Evolutionary conservation across 2,888 invertebrate species (phyloP).

Genomic region (Chorisops tibialis): DNA sequence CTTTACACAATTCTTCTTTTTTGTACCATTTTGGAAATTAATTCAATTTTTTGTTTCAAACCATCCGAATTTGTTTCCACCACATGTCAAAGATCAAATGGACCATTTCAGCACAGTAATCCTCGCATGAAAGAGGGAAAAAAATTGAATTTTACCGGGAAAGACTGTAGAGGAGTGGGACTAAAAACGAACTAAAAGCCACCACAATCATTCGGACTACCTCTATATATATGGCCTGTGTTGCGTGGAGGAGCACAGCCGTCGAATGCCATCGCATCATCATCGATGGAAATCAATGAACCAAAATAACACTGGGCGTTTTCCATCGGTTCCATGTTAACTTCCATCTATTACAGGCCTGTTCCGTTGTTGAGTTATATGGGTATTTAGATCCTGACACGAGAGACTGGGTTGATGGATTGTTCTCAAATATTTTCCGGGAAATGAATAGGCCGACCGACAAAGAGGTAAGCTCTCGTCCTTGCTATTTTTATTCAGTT

Average conservation of each 20-base stretch:
- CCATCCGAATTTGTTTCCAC: too few relatives aligned
- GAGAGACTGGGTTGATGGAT: slow-evolving; percentile 90
- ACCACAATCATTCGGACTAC: not conserved
- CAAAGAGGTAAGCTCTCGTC: slow-evolving; percentile 44
- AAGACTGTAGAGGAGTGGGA: too few relatives aligned
- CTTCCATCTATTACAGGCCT: slow-evolving; percentile 57
- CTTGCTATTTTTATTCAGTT: too few relatives aligned
- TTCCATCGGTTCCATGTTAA: not conserved
- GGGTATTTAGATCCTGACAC: slow-evolving; percentile 82
- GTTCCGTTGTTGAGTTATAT: slow-evolving; percentile 84
- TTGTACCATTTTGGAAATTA: too few relatives aligned
- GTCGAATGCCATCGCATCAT: not conserved
- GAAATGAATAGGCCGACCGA: slow-evolving; percentile 77
- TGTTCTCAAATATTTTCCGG: slow-evolving; percentile 86
- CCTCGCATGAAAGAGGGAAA: too few relatives aligned
- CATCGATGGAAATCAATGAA: slow-evolving; percentile 8
- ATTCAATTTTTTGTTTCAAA: too few relatives aligned
- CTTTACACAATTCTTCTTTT: too few relatives aligned
- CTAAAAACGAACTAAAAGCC: not conserved
- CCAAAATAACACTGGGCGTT: not conserved
- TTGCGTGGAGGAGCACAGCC: not conserved
- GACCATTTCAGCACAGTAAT: too few relatives aligned
- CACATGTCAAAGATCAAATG: too few relatives aligned
- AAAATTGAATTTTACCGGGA: too few relatives aligned
- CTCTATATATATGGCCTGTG: not conserved